These are phyloP conservation scores for Drosophila parthenogenetica DNA, from an alignment of 2,888 invertebrate genomes.

Conservation along the genomic window DNA sequence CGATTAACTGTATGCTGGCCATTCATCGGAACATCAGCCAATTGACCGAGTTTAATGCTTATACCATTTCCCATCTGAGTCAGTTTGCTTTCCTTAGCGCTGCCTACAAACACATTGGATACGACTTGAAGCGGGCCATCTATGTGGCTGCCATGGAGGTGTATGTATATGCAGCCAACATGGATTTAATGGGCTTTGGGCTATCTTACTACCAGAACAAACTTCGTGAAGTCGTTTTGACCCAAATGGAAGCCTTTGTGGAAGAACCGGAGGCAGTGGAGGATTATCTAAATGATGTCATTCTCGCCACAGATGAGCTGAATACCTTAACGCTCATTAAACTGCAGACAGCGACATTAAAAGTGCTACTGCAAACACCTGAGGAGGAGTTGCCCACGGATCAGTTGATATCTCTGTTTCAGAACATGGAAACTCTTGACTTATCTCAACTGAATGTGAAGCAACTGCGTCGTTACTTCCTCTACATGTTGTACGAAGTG, in stretches of 20 bases:
- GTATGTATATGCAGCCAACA: slow-evolving; percentile 83
- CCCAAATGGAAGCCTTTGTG: slow-evolving; percentile 58
- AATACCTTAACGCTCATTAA: slow-evolving; percentile 77
- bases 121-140: slow-evolving; percentile 78
- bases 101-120: slow-evolving; percentile 82
- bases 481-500: slow-evolving; percentile 85
- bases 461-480: slow-evolving; percentile 67
- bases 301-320: slow-evolving; percentile 77
- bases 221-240: slow-evolving; percentile 79
- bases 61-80: slow-evolving; percentile 82
- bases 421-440: slow-evolving; percentile 62
- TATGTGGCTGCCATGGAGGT: slow-evolving; percentile 84
- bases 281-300: slow-evolving; percentile 72
- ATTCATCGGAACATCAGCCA: slow-evolving; percentile 85
- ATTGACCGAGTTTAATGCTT: slow-evolving; percentile 82
- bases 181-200: slow-evolving; percentile 84
- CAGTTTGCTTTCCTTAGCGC: slow-evolving; percentile 82
- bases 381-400: slow-evolving; percentile 13
- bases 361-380: slow-evolving; percentile 57
- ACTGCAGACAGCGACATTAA: slow-evolving; percentile 79
- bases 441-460: slow-evolving; percentile 45
- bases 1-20: slow-evolving; percentile 85
- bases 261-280: background rate
- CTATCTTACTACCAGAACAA: slow-evolving; percentile 83
- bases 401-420: slow-evolving; percentile 54